phyloP scores from a whole-genome alignment of 1,140 invertebrate genomes.

The Diabrotica virgifera region DNA sequence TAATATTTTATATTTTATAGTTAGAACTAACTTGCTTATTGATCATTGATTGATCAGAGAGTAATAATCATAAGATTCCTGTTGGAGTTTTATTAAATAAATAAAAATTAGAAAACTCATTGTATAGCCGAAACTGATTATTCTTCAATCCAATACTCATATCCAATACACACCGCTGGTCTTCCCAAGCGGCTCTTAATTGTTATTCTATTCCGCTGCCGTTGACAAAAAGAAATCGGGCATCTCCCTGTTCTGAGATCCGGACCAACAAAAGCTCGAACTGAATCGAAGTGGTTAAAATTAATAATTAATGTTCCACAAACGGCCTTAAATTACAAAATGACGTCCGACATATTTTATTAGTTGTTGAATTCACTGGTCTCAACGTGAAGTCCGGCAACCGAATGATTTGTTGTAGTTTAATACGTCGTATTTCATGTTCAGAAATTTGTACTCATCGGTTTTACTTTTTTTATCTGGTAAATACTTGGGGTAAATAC shows the following conservation, averaged over 20 bases:
- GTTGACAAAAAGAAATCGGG: conserved; percentile 28
- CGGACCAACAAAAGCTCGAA: conserved; percentile 24
- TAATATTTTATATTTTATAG: too few relatives aligned
- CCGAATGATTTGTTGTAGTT: conserved; percentile 36
- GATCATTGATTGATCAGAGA: too few relatives aligned
- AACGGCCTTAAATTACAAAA: conserved; percentile 31
- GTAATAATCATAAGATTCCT: too few relatives aligned
- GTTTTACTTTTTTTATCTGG: too few relatives aligned
- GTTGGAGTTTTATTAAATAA: too few relatives aligned
- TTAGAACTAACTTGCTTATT: too few relatives aligned
- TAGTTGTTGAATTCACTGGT: conserved; percentile 35
- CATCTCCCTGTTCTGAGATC: conserved; percentile 21
- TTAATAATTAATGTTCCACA: conserved; percentile 39
- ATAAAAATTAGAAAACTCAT: too few relatives aligned
- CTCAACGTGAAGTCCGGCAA: conserved; percentile 18
- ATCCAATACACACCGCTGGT: neutral
- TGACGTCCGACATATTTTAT: conserved; percentile 38
- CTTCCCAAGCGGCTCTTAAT: conserved; percentile 3
- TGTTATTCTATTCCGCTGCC: conserved; percentile 1
- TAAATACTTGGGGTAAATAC: too few relatives aligned
- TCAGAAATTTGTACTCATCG: neutral
- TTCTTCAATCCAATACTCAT: too few relatives aligned
- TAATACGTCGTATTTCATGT: conserved; percentile 40
- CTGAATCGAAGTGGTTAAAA: conserved; percentile 32
- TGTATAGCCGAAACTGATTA: too few relatives aligned